Evolutionary conservation across 2,113 vertebrate genomes (phyloP), one percentile per base, ranked within the genome.

Genomic region (Peromyscus leucopus): DNA sequence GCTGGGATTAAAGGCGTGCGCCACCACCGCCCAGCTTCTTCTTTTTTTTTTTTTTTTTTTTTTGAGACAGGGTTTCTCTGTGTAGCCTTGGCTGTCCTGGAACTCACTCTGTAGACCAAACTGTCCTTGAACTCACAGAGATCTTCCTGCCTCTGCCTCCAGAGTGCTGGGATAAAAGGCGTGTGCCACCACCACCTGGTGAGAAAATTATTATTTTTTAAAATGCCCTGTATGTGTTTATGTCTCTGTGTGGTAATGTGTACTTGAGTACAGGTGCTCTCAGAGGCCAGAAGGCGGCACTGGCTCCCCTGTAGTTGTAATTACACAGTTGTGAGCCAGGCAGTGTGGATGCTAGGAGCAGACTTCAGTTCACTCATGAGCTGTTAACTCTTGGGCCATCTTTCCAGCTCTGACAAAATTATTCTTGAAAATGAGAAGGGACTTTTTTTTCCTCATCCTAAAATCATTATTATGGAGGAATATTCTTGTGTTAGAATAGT

Each of bases 371-470:
- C 82, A 63, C 7, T 67, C 28, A 67, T 21, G 83, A 21, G 16
- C 26, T 46, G 15, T 65, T 67, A 12, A 61, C 39, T 65, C 16
- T 4, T 46, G 63, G 42, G 16, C 28, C 42, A 67, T 67, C 16
- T 48, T 12, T 67, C 63, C 28, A 48, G 28, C 46, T 9, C 3
- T 19, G 63, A 86, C 61, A 48, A 31, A 67, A 67, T 48, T 86
- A 31, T 33, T 90, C 24, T 96, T 74, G 83, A 80, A 74, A 75
- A 75, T n/a, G n/a, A 90, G 63, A 82, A 8, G 39, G 10, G 55
- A 59, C 6, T 55, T 93, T 85, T 42, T 55, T 55, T 61, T 51
- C 24, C 22, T 24, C 0, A 88, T 33, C 17, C 31, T 69, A 51
- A 91, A 85, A 74, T 69, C 24, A 85, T 42, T 39, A 24, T 78